phyloP scores from a whole-genome alignment of 2,113 vertebrate species.

The Phainopepla nitens region DNA sequence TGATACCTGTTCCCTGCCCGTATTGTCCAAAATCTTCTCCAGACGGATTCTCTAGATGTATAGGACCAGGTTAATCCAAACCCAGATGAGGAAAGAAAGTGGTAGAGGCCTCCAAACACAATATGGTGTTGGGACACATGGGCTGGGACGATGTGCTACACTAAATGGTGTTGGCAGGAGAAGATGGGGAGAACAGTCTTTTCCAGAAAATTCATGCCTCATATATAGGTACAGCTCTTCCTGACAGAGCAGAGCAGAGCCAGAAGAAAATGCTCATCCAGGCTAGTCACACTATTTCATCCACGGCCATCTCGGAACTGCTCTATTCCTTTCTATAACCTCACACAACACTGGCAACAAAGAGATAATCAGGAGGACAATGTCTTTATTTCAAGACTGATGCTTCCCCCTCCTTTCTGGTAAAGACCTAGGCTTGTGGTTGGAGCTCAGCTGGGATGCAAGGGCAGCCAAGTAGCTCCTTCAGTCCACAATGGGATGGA shows the following conservation, averaged over 20 bases:
- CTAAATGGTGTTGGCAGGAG: not conserved
- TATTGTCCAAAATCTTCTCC: not conserved
- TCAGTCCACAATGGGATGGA: not conserved
- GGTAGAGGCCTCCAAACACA: not conserved
- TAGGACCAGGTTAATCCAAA: not conserved
- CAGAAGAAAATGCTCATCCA: not conserved
- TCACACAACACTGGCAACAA: not conserved
- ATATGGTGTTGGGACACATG: not conserved
- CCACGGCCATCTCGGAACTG: not conserved
- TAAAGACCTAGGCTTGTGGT: constrained; percentile 23
- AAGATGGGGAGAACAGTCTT: not conserved
- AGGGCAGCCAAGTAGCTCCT: constrained; percentile 19
- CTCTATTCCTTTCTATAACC: not conserved
- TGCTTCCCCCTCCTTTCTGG: not conserved
- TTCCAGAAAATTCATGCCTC: not conserved
- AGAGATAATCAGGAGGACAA: not conserved
- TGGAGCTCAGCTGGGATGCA: not conserved
- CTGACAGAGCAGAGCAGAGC: not conserved
- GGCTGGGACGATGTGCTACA: not conserved
- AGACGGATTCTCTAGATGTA: not conserved
- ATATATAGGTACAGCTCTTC: not conserved
- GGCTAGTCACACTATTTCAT: not conserved
- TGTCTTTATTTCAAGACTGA: constrained; percentile 19
- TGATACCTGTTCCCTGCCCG: accelerated
- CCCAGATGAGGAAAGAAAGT: not conserved